Evolutionary conservation across 2,113 vertebrate genomes (phyloP).

Genomic region (Piprites chloris): DNA sequence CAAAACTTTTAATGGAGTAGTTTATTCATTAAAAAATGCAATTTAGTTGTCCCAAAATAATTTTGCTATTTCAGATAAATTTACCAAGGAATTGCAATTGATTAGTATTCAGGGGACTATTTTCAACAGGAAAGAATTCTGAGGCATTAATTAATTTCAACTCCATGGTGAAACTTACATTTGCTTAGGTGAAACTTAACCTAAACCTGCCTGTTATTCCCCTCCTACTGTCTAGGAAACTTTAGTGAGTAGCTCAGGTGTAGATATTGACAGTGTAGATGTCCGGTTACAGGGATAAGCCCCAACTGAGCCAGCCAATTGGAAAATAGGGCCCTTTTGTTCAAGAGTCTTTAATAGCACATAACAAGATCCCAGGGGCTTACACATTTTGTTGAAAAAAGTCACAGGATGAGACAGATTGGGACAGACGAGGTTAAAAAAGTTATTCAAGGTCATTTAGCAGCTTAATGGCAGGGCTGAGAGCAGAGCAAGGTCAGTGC

Average conservation of each 20-base stretch:
- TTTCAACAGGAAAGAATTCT: not conserved
- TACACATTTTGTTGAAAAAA: not conserved
- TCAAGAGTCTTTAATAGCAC: not conserved
- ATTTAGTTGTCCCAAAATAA: not conserved
- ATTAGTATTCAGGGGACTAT: not conserved
- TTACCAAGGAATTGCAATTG: not conserved
- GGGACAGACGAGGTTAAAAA: not conserved
- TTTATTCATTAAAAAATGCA: not conserved
- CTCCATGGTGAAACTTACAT: not conserved
- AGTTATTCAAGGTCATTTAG: constrained; percentile 40
- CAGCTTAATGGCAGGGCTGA: not conserved
- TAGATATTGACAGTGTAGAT: not conserved
- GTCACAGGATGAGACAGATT: not conserved
- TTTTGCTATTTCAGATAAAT: not conserved
- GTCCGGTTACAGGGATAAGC: not conserved
- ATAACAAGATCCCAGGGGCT: not conserved
- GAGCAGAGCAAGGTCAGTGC: not conserved
- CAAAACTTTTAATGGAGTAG: not conserved
- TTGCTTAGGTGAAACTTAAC: not conserved
- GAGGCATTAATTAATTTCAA: not conserved
- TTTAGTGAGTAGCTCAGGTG: not conserved
- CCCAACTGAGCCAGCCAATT: not conserved
- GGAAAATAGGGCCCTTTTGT: not conserved
- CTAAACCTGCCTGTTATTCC: not conserved
- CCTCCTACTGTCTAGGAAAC: not conserved